Conservation (phyloP, 2,888 invertebrate genomes). For the Drosophila mimica region DNA sequence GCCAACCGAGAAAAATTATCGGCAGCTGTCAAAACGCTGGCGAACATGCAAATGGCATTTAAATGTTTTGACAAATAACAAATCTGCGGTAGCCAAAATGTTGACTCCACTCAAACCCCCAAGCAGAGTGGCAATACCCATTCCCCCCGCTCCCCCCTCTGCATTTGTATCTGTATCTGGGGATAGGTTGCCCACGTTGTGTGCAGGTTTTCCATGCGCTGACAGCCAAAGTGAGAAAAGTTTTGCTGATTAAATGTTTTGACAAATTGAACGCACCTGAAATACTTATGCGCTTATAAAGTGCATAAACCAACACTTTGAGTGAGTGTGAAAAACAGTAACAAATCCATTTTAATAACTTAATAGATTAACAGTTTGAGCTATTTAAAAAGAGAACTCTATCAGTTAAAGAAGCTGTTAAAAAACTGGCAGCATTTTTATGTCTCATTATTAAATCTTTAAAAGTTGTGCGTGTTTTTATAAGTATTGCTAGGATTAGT, state of each 20-base stretch:
- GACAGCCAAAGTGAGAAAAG: conserved; percentile 79
- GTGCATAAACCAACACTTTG: conserved; percentile 18
- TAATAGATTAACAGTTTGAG: conserved; percentile 19
- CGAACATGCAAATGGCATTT: conserved; percentile 74
- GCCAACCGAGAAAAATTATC: conserved; percentile 65
- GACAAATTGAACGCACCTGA: conserved; percentile 69
- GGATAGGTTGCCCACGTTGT: conserved; percentile 12
- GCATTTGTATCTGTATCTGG: neutral
- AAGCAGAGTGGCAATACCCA: conserved; percentile 7
- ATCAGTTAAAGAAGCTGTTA: too few species aligned
- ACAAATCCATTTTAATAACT: conserved; percentile 20
- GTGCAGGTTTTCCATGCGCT: conserved; percentile 63
- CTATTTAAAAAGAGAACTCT: too few species aligned
- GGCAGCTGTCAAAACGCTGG: conserved; percentile 69
- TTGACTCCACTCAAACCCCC: conserved; percentile 49
- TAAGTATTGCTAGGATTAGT: neutral
- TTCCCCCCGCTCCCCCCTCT: neutral
- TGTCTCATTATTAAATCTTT: neutral
- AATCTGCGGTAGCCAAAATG: conserved; percentile 74
- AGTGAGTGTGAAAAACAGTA: neutral
- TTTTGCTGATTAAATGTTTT: conserved; percentile 77
- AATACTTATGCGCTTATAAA: conserved; percentile 41
- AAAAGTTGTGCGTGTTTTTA: neutral
- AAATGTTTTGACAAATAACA: conserved; percentile 82
- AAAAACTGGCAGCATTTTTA: neutral